Base-by-base conservation (phyloP, 2,888 invertebrate species). In the Tiphia femorata region DNA sequence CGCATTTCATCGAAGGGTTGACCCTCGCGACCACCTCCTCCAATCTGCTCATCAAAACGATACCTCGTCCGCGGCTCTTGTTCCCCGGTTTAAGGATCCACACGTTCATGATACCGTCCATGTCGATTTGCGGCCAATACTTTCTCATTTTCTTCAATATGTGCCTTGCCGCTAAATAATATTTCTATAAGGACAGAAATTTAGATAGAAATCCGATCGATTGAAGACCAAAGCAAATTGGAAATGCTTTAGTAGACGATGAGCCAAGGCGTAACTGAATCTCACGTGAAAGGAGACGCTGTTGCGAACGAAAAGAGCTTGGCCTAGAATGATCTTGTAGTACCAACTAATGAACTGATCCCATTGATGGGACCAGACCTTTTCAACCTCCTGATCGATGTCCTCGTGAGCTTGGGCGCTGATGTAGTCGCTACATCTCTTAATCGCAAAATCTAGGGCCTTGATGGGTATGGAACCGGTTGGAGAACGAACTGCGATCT, bases 81-180 rank as follows among this genome's bases (percentile, higher is more conserved):
- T 95, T 96, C 0, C 96, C 96, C 0, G 97, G 97, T 81, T 97
- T 97, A 56, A 97, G 89, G 62, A 97, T 97, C 97, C 97, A 97
- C 67, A 96, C 90, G 83, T 97, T 97, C 55, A 90, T 87, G 57
- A 90, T 88, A 0, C 97, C 97, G 80, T 97, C 97, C 65, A 93
- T 87, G 27, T 91, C 89, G 67, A 92, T 88, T 79, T 95, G 95
- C 0, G 95, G 94, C 92, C 94, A 94, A 77, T 87, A 89, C 53
- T 87, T 88, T 12, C 86, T 85, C 72, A 96, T 86, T 38, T 89
- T 87, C 14, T 88, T 87, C 50, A 95, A 81, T 30, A 92, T 83
- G 58, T 88, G 78, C 14, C 72, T 73, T 5, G 82, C 72, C 2
- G 81, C 78, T 44, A 78, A 54, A 16, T 77, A 67, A 56, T 82